Percentiles rank a stretch among this genome's conserved stretches.
Evolutionary conservation across 2,113 vertebrate genomes (phyloP).

Genomic region (Anguilla japonica): DNA sequence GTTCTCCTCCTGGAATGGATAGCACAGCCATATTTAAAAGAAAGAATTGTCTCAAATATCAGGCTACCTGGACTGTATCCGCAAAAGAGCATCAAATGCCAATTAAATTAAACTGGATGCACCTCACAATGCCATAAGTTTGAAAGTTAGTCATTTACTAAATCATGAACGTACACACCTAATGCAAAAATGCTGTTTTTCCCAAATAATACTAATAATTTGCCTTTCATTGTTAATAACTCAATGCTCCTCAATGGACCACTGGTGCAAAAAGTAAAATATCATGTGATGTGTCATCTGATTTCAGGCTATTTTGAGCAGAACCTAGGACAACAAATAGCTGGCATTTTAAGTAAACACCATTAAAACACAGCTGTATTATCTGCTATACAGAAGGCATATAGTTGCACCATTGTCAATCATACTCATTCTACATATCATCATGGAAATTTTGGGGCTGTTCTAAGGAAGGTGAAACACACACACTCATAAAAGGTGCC

Average conservation of each 20-base stretch:
- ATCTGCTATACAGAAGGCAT: background rate
- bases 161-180: slow-evolving; percentile 1
- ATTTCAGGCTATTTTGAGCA: background rate
- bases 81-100: too few relatives aligned
- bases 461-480: background rate
- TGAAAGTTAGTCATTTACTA: slow-evolving; percentile 8
- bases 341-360: background rate
- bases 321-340: background rate
- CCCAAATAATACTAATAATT: background rate
- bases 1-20: slow-evolving; percentile 50
- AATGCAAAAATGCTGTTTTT: background rate
- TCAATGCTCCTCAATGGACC: background rate
- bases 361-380: background rate
- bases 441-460: background rate
- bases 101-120: background rate
- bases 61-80: too few relatives aligned
- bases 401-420: background rate
- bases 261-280: background rate
- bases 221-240: background rate
- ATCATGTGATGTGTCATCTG: background rate
- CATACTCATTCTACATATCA: background rate
- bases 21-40: background rate
- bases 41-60: background rate
- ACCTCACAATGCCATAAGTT: background rate
- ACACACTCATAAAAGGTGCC: background rate